Evolutionary conservation across 2,797 vertebrate species (phyloP), one percentile per base, ranked within the genome.

Genomic region (Poecilia picta): DNA sequence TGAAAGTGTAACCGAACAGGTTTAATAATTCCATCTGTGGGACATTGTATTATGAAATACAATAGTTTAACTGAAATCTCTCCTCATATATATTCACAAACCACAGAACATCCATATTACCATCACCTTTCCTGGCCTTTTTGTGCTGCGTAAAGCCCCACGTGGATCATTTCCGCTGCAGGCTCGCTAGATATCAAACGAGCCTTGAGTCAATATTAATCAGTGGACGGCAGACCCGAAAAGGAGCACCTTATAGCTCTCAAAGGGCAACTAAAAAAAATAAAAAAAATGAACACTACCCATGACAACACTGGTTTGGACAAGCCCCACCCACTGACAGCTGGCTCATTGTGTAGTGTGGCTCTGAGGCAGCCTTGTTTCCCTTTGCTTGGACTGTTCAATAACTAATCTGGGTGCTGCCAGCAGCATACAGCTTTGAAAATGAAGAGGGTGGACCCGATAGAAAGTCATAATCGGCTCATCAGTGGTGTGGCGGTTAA

Each of bases 351-450:
- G 94, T 95, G 92, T 76, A 78, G 80, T 76, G 84, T 76, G 85
- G 83, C 80, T 92, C 91, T 92, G 85, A 90, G 87, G 91, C 89
- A 73, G 93, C 90, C 92, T 94, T 90, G 90, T 94, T 92, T 89
- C 90, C 81, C 89, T 89, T 83, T 85, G 91, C 92, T 90, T 83
- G 85, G 91, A 88, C 91, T 89, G 94, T 94, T 95, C 94, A 94
- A 94, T 95, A 95, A 93, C 93, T 95, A 92, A 94, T 95, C 93
- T 93, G 91, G 90, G 91, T 92, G 90, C 90, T 93, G 90, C 91
- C 90, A 86, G 88, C 89, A 93, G 93, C 90, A 76, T 81, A 85
- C 76, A 75, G 92, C 83, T 84, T 83, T 91, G 77, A 89, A 92
- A 92, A 91, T 51, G 82, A 91, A 83, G 83, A 86, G 89, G 82